Evolutionary conservation across 1,140 invertebrate species (phyloP), one percentile per base, ranked within the genome.

Genomic region (Epicauta chinensis): DNA sequence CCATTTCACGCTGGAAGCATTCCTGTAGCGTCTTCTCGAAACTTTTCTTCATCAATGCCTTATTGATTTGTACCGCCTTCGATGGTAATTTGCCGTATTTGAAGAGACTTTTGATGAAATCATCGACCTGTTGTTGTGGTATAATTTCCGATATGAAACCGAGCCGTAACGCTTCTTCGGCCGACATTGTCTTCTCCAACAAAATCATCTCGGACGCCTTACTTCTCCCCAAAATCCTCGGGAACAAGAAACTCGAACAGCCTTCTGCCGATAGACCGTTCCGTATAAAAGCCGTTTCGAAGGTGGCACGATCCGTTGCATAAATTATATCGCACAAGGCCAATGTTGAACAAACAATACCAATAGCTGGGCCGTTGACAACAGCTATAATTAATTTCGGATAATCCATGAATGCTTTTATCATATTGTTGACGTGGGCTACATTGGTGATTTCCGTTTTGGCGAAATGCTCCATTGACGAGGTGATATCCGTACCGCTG

Each of bases 361-460:
- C 96, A 54, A 97, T 80, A n/a, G 93, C 91, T 40, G 90, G 91
- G 30, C 93, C 95, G 80, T 98, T 95, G 0, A 98, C 83, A 35
- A 95, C 72, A 31, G 83, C 89, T 50, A 97, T 78, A 35, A 98
- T 65, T 13, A 94, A 76, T 71, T 98, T 98, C 0, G 91, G 87
- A 67, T 90, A 95, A 52, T 82, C 78, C 56, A 98, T 93, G 58
- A 95, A 83, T 2, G 86, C 74, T 55, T 78, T 74, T 9, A 96
- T 77, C 72, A 91, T 91, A 29, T 81, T 70, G 51, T 61, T 60
- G 7, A 60, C 41, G 12, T 42, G 11, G 10, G 55, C 16, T 10
- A 36, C 34, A 10, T 14, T 14, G 29, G 46, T 29, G 16, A 51
- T 45, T 0, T 30, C 14, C 35, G 40, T 2, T 32, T 39, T 55